A percentile compares a stretch with the other conserved stretches of the same genome.
These are phyloP conservation scores for Tauraco hartlaubi DNA, from an alignment of 2,797 vertebrate species.

Conservation along the genomic window DNA sequence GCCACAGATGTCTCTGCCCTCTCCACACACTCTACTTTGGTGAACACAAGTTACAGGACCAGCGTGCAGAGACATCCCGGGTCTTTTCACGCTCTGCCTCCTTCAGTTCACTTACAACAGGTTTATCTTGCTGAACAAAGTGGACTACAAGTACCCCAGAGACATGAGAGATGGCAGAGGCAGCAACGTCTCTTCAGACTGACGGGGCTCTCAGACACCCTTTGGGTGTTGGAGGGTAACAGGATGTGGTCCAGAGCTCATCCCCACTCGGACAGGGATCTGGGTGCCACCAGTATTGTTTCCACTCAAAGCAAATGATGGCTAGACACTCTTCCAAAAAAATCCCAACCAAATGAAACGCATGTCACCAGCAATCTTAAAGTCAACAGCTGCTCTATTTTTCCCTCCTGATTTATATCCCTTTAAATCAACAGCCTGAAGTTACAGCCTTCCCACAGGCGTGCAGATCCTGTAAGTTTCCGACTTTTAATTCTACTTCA, in stretches of 20 bases:
- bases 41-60: not conserved
- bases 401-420: conserved; percentile 11
- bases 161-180: not conserved
- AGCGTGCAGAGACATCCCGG: not conserved
- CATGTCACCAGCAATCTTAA: not conserved
- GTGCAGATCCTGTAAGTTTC: conserved; percentile 27
- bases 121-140: not conserved
- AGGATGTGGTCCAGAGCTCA: not conserved
- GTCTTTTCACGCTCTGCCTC: not conserved
- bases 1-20: not conserved
- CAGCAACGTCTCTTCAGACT: not conserved
- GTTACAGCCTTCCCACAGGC: conserved; percentile 29
- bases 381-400: not conserved
- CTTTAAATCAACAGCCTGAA: conserved; percentile 48
- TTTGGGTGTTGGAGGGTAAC: not conserved
- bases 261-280: not conserved
- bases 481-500: conserved; percentile 58
- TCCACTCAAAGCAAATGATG: not conserved
- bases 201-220: not conserved
- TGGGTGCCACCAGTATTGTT: not conserved
- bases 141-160: not conserved
- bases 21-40: not conserved
- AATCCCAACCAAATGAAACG: not conserved
- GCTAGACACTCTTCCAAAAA: not conserved
- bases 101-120: not conserved